phyloP scores from a whole-genome alignment of 2,888 invertebrate species.

The Lepeophtheirus nordmannii region DNA sequence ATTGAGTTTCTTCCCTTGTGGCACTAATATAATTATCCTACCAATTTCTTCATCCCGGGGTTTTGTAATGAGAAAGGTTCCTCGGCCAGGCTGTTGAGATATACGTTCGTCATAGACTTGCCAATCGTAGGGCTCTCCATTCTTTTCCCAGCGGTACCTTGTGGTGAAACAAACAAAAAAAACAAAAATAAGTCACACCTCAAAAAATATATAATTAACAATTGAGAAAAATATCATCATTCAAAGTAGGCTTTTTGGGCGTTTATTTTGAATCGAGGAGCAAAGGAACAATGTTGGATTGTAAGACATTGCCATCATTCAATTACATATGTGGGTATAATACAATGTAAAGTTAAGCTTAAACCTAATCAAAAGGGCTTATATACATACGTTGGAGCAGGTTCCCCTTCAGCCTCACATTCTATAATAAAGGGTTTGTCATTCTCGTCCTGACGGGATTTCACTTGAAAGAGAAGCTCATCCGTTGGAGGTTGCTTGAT shows the following conservation, averaged over 20 bases:
- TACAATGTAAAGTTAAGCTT: no score
- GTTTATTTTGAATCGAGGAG: no score
- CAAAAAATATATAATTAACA: no score
- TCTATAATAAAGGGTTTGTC: constrained; percentile 88
- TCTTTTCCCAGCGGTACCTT: constrained; percentile 73
- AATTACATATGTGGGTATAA: no score
- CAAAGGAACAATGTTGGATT: no score
- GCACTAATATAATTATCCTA: constrained; percentile 26
- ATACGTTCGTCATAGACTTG: constrained; percentile 86
- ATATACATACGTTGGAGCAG: constrained; percentile 65
- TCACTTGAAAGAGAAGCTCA: constrained; percentile 79
- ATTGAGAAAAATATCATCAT: no score
- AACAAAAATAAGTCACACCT: background rate
- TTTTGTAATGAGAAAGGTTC: constrained; percentile 72
- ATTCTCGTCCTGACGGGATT: constrained; percentile 56
- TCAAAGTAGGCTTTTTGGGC: no score
- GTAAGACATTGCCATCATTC: no score
- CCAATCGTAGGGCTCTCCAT: constrained; percentile 86
- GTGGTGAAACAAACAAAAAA: constrained; percentile 26
- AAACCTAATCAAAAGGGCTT: no score
- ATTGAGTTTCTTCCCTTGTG: background rate
- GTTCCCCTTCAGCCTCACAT: constrained; percentile 90
- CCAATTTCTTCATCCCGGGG: constrained; percentile 79
- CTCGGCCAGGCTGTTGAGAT: constrained; percentile 80
- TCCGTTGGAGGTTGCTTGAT: constrained; percentile 72